These are phyloP conservation scores for Dinothrombium tinctorium DNA, from an alignment of 1,140 invertebrate genomes.

Conservation along the genomic window DNA sequence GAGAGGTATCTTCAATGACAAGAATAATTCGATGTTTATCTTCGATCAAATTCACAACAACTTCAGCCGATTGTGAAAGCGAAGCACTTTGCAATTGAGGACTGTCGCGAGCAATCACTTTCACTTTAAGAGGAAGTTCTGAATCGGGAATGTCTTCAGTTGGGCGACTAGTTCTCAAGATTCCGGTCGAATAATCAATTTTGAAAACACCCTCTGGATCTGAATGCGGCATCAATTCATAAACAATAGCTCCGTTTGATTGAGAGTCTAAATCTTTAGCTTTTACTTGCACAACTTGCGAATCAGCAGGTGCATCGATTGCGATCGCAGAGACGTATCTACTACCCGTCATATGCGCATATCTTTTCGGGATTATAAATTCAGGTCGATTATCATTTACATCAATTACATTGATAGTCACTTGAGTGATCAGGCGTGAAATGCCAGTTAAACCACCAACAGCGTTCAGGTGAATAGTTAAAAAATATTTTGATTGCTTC, in stretches of 20 bases:
- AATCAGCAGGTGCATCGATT: conserved; percentile 36
- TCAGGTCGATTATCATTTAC: conserved; percentile 62
- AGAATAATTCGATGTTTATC: conserved; percentile 46
- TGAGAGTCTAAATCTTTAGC: conserved; percentile 59
- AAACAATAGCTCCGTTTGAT: conserved; percentile 45
- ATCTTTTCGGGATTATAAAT: conserved; percentile 40
- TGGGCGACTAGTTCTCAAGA: conserved; percentile 40
- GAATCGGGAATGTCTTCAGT: conserved; percentile 37
- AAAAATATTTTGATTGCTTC: conserved; percentile 36
- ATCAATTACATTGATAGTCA: conserved; percentile 57
- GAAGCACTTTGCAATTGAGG: conserved; percentile 21
- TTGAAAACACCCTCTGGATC: conserved; percentile 38
- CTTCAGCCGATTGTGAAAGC: conserved; percentile 25
- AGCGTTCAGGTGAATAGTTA: conserved; percentile 49
- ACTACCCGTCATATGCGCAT: conserved; percentile 18
- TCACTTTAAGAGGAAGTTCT: conserved; percentile 42
- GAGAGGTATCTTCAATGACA: conserved; percentile 43
- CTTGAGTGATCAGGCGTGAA: conserved; percentile 21
- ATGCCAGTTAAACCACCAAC: conserved; percentile 29
- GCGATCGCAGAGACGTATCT: conserved; percentile 47
- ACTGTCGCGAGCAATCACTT: conserved; percentile 46
- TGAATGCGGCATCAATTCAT: conserved; percentile 34
- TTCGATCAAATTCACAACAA: conserved; percentile 41
- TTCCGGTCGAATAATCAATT: conserved; percentile 43
- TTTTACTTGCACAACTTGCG: conserved; percentile 46